Base-by-base conservation (phyloP, 2,797 vertebrate species). In the Esox lucius region DNA sequence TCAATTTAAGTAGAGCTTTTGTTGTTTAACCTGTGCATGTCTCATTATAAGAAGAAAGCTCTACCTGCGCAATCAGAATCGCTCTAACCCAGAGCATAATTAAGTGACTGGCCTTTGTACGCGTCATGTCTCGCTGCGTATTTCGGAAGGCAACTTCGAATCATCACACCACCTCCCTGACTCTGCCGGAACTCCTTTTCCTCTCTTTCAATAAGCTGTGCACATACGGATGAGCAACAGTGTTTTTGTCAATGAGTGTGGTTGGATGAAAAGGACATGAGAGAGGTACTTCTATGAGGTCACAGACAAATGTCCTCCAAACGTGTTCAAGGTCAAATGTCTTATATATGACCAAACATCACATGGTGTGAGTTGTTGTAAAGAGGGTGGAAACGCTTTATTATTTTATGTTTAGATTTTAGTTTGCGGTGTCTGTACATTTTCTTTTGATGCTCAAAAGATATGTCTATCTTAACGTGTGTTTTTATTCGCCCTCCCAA, bases 1-100 rank as follows among this genome's bases (percentile, higher is more conserved):
- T 49, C 2, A 79, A 74, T 26, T 22, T 16, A 28, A 46, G 42
- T 61, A 24, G 11, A 11, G 22, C 19, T 61, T n/a, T 59, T 24
- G n/a, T 86, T 80, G 81, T 75, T 70, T n/a, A 71, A 78, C 76
- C 78, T 72, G 72, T 78, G 84, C 71, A 73, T 39, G 71, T 76
- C 87, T 91, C 87, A 91, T 92, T 91, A 91, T 83, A 64, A 28
- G 66, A 70, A 72, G 87, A 83, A 83, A 81, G 75, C 49, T 76
- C 80, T 66, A 80, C 75, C 80, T 64, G 81, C 33, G 26, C 76
- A 1, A 78, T 79, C 56, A 83, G 82, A 81, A 71, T 78, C 82
- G 81, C 87, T 88, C 81, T 75, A 86, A 83, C 83, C 82, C 69
- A 56, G 80, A 68, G 79, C 86, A 80, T 88, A 86, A 90, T 91